A percentile compares a stretch with the other conserved stretches of the same genome.
These are phyloP conservation scores for Corythaeola cristata DNA, from an alignment of 2,113 vertebrate species.

Conservation along the genomic window DNA sequence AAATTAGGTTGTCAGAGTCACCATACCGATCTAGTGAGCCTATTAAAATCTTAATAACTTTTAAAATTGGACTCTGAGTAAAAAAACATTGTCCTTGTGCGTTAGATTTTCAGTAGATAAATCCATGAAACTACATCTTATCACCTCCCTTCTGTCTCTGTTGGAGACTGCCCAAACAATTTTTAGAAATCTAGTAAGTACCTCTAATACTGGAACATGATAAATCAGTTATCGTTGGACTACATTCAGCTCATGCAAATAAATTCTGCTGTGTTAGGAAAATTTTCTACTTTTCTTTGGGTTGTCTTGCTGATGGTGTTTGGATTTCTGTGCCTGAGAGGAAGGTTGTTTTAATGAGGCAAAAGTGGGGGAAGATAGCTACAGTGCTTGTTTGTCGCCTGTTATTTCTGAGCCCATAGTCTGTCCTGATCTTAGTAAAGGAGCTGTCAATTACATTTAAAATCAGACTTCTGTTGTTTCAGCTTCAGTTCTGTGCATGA, in stretches of 20 bases:
- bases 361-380: not conserved
- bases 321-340: not conserved
- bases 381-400: not conserved
- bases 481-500: not conserved
- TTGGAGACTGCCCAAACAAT: not conserved
- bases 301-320: not conserved
- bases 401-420: not conserved
- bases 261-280: not conserved
- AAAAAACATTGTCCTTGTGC: not conserved
- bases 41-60: slow-evolving; percentile 70
- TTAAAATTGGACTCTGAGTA: slow-evolving; percentile 48
- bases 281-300: not conserved
- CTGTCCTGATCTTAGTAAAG: not conserved
- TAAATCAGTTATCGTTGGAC: not conserved
- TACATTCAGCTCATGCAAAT: not conserved
- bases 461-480: not conserved
- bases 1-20: slow-evolving; percentile 63
- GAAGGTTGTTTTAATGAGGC: not conserved
- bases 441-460: not conserved
- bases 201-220: not conserved
- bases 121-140: not conserved
- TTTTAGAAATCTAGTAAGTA: not conserved
- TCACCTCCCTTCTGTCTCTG: not conserved
- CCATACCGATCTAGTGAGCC: not conserved
- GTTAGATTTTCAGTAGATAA: slow-evolving; percentile 35